Percentiles rank a stretch among this genome's conserved stretches.
Evolutionary conservation across 2,113 vertebrate genomes (phyloP).

Genomic region (Dolichotis patagonum): DNA sequence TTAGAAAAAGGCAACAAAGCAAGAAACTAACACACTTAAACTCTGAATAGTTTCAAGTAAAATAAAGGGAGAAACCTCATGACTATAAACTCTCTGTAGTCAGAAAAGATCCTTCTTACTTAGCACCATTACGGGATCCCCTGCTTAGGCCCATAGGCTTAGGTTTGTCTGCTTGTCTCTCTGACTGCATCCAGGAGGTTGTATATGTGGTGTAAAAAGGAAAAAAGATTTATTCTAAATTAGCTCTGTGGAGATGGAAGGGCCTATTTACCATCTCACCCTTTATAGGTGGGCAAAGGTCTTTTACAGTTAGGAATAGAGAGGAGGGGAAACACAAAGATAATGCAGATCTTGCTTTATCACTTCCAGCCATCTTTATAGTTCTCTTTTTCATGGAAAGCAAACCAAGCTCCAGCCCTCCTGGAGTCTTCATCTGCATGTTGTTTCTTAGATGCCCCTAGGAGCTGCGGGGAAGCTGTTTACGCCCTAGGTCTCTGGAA

Average conservation of each 20-base stretch:
- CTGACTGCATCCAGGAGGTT: background rate
- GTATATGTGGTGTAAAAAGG: background rate
- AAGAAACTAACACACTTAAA: background rate
- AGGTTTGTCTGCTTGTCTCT: background rate
- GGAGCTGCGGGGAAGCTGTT: background rate
- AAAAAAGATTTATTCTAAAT: background rate
- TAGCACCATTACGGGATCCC: background rate
- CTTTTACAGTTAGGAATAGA: background rate
- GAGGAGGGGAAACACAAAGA: background rate
- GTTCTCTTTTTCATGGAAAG: background rate
- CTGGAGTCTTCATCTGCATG: background rate
- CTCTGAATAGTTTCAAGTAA: constrained; percentile 29
- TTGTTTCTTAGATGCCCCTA: background rate
- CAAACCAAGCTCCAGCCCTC: background rate
- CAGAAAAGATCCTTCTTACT: constrained; percentile 1
- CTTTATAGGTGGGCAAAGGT: background rate
- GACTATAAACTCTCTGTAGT: background rate
- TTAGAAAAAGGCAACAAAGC: background rate
- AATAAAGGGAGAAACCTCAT: constrained; percentile 2
- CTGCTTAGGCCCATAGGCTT: background rate
- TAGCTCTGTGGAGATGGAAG: background rate
- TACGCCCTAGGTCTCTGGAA: background rate
- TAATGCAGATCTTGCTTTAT: background rate
- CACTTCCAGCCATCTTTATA: background rate
- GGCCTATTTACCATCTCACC: background rate